phyloP scores from a whole-genome alignment of 2,797 vertebrate species.

The Harpagifer antarcticus region DNA sequence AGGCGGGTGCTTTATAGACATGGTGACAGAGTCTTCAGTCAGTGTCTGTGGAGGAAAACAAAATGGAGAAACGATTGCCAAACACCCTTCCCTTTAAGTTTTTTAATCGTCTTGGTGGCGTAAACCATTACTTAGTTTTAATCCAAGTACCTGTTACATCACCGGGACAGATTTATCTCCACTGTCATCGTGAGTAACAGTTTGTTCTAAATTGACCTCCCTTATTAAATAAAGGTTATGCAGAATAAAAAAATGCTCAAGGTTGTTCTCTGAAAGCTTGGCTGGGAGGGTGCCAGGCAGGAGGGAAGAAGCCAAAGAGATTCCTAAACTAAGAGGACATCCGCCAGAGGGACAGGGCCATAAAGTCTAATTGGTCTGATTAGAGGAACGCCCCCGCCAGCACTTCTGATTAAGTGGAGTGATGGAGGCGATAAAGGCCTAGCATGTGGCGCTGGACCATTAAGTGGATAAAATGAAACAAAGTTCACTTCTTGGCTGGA shows the following conservation, averaged over 20 bases:
- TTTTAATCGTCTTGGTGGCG: neutral
- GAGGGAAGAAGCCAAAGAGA: constrained; percentile 42
- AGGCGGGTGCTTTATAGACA: constrained; percentile 11
- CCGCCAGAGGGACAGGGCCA: constrained; percentile 50
- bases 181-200: constrained; percentile 27
- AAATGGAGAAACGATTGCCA: constrained; percentile 4
- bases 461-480: constrained; percentile 56
- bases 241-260: constrained; percentile 21
- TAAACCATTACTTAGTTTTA: neutral
- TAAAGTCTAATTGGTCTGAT: constrained; percentile 76
- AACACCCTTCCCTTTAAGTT: neutral
- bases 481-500: constrained; percentile 35
- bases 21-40: constrained; percentile 18
- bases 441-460: constrained; percentile 59
- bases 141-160: neutral
- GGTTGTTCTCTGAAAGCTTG: constrained; percentile 43
- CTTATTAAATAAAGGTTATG: constrained; percentile 52
- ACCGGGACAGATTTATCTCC: constrained; percentile 11
- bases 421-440: constrained; percentile 68
- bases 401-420: constrained; percentile 75
- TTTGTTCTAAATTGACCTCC: constrained; percentile 41
- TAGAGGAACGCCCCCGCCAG: constrained; percentile 62
- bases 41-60: neutral
- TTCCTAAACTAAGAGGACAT: constrained; percentile 51
- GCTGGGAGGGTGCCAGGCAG: constrained; percentile 38